phyloP scores from a whole-genome alignment of 2,797 vertebrate species.

The Dipus sagitta region DNA sequence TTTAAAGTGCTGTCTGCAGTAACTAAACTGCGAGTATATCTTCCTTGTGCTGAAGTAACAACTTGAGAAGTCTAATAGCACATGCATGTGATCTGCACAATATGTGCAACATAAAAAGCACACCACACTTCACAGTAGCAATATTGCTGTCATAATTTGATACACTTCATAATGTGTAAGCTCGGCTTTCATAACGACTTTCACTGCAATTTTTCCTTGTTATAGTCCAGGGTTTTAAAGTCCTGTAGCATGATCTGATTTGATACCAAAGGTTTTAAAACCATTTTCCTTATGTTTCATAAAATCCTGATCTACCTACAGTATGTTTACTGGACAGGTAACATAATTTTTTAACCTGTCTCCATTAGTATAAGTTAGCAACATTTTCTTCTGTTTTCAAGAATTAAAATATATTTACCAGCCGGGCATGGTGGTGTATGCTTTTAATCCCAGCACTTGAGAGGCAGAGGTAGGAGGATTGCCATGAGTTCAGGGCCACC shows the following conservation, averaged over 20 bases:
- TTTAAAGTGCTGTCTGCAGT: neutral
- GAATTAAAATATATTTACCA: neutral
- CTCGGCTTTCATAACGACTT: neutral
- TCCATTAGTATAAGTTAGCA: neutral
- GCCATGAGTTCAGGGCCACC: too few species aligned
- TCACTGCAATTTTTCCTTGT: conserved; percentile 12
- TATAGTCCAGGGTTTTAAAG: neutral
- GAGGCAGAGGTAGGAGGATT: too few species aligned
- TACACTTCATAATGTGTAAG: conserved; percentile 5
- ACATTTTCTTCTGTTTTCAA: conserved; percentile 38
- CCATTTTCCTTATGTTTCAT: conserved; percentile 8
- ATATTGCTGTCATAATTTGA: neutral
- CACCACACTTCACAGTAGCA: neutral
- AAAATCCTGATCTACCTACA: conserved; percentile 20
- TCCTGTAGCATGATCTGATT: neutral
- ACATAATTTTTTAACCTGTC: neutral
- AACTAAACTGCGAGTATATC: neutral
- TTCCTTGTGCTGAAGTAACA: neutral
- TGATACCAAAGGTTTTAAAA: neutral
- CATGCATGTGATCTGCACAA: neutral
- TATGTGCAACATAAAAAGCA: neutral
- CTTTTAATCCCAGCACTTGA: too few species aligned
- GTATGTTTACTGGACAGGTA: neutral
- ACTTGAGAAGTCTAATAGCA: neutral
- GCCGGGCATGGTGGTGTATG: too few species aligned